phyloP scores from a whole-genome alignment of 2,113 vertebrate species.

The Anas platyrhynchos region DNA sequence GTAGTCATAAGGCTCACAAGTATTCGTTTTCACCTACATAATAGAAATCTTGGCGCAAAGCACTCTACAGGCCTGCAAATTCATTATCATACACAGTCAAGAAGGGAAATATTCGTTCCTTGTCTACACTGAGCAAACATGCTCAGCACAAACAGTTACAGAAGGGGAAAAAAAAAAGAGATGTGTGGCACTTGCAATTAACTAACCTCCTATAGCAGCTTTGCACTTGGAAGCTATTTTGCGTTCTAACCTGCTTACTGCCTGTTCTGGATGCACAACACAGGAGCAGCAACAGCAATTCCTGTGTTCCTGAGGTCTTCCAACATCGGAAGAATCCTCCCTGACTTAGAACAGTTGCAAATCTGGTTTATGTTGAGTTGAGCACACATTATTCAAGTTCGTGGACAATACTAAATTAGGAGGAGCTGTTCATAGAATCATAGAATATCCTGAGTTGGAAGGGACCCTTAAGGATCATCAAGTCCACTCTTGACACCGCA shows the following conservation, averaged over 20 bases:
- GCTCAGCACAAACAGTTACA: not conserved
- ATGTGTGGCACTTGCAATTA: not conserved
- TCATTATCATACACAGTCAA: not conserved
- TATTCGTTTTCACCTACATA: not conserved
- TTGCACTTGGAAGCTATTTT: not conserved
- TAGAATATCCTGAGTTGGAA: no score
- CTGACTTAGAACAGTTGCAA: not conserved
- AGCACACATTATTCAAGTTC: not conserved
- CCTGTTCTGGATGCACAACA: not conserved
- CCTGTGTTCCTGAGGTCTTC: not conserved
- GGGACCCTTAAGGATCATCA: no score
- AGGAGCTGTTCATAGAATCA: not conserved
- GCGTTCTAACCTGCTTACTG: not conserved
- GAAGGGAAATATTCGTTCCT: not conserved
- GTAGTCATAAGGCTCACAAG: not conserved
- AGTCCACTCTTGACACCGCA: no score
- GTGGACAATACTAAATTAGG: not conserved
- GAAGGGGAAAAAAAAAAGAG: not conserved
- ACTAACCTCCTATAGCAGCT: not conserved
- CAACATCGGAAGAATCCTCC: not conserved
- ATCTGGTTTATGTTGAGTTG: not conserved
- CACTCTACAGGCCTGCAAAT: not conserved
- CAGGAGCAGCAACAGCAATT: not conserved
- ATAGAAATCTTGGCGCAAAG: not conserved
- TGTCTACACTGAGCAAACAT: not conserved